phyloP scores from a whole-genome alignment of 2,888 invertebrate species.

The Phrixothrix hirtus region DNA sequence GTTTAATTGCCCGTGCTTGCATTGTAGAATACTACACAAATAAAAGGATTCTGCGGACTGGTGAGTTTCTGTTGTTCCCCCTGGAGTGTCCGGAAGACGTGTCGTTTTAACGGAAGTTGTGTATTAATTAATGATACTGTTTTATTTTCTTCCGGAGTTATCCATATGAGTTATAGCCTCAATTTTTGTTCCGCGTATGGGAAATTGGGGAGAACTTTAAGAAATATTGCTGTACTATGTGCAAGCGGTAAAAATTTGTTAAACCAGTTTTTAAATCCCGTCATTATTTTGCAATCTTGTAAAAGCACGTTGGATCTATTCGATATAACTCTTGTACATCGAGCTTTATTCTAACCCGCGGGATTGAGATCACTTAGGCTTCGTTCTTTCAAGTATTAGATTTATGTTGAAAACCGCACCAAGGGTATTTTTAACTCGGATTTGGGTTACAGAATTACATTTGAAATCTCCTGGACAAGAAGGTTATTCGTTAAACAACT shows the following conservation, averaged over 20 bases:
- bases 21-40: conserved; percentile 40
- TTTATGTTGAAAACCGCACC: conserved; percentile 36
- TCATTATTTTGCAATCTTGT: conserved; percentile 35
- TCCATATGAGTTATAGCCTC: conserved; percentile 19
- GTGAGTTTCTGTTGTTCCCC: conserved; percentile 33
- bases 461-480: conserved; percentile 25
- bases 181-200: conserved; percentile 1
- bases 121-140: conserved; percentile 40
- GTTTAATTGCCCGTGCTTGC: conserved; percentile 48
- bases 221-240: conserved; percentile 7
- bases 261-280: conserved; percentile 11
- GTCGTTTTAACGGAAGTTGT: conserved; percentile 40
- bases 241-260: conserved; percentile 5
- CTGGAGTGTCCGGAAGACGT: conserved; percentile 37
- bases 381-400: conserved; percentile 31
- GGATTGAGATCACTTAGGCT: conserved; percentile 31
- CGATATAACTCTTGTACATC: conserved; percentile 33
- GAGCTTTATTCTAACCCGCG: conserved; percentile 30
- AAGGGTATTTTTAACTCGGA: conserved; percentile 39
- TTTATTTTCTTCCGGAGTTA: conserved; percentile 31
- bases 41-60: conserved; percentile 40
- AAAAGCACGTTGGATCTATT: conserved; percentile 33
- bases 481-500: conserved; percentile 16
- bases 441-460: conserved; percentile 33
- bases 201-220: conserved; percentile 1